Percentiles rank a stretch among this genome's conserved stretches.
phyloP scores from a whole-genome alignment of 1,140 invertebrate species.

The Lepidurus couesii region DNA sequence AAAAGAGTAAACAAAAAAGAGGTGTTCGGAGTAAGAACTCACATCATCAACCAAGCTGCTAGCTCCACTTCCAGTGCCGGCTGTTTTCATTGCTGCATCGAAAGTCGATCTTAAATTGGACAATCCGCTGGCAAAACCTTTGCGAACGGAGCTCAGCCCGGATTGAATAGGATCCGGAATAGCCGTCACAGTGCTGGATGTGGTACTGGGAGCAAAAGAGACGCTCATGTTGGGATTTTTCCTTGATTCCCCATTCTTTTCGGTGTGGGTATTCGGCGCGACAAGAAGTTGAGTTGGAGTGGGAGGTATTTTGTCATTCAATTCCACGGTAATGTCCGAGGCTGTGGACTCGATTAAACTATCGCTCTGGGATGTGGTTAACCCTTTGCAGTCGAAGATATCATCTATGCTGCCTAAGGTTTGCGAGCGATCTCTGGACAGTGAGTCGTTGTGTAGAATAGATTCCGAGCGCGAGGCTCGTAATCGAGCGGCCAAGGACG shows the following conservation, averaged over 20 bases:
- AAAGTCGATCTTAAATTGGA: slow-evolving; percentile 71
- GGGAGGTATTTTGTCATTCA: slow-evolving; percentile 23
- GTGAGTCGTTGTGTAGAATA: background rate
- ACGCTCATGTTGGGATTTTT: background rate
- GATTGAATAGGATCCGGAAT: slow-evolving; percentile 19
- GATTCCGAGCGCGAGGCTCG: slow-evolving; percentile 42
- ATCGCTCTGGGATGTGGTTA: slow-evolving; percentile 40
- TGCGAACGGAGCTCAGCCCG: slow-evolving; percentile 53
- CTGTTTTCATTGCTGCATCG: slow-evolving; percentile 62
- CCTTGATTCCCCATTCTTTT: background rate
- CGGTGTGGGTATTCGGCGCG: background rate
- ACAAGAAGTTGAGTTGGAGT: background rate
- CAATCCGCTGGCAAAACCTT: slow-evolving; percentile 68
- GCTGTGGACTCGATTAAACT: slow-evolving; percentile 36
- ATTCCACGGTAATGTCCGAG: background rate
- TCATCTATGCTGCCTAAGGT: slow-evolving; percentile 27
- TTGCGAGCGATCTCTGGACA: slow-evolving; percentile 6
- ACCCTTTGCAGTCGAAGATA: slow-evolving; percentile 29
- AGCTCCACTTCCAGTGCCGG: slow-evolving; percentile 58
- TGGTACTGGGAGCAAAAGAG: slow-evolving; percentile 7
- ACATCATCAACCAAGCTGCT: slow-evolving; percentile 53
- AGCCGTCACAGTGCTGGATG: background rate
- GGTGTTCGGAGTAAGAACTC: slow-evolving; percentile 30
- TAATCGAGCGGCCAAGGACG: slow-evolving; percentile 34
- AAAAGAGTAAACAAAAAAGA: too few relatives aligned